Base-by-base conservation (phyloP, 2,113 vertebrate species). In the Nannospalax galili region DNA sequence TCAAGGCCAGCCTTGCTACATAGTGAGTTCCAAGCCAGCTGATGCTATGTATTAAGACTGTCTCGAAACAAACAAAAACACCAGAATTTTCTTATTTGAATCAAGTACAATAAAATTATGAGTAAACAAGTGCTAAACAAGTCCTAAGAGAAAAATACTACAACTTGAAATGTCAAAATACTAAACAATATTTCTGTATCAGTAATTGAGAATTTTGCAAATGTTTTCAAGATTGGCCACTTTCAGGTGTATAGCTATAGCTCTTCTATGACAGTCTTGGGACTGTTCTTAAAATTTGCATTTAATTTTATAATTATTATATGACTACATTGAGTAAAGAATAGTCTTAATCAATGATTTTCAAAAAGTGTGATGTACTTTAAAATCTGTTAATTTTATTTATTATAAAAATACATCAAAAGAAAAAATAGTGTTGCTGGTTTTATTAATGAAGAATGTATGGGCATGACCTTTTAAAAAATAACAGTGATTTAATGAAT, bases 381-480 rank as follows among this genome's bases (percentile, higher is more conserved):
- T 45, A 73, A 80, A 78, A 58, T 37, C 24, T 17, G 17, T 90
- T 20, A 88, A 14, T 2, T 3, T 0, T 35, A 35, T 30, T 62
- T 5, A 20, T 56, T 22, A 6, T 74, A 16, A 64, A 4, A 88
- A 12, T n/a, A 19, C 2, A 70, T n/a, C 30, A 16, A 7, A 26
- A 48, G 11, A 56, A n/a, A 28, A 75, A 75, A 30, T 37, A 74
- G 20, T 70, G 62, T 6, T 75, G 5, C 45, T 48, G 17, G 20
- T 65, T 85, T 90, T 62, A 75, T 73, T 94, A 48, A 62, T 40
- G 75, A 32, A 85, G 81, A 92, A 72, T 84, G 93, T 72, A 45
- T 90, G 30, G 48, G 65, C 70, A 45, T 80, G 65, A 42, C 4
- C 32, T 74, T 69, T 42, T n/a, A 90, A 65, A 95, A 16, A 90